phyloP scores from a whole-genome alignment of 2,113 vertebrate species.

The Sapayoa aenigma region DNA sequence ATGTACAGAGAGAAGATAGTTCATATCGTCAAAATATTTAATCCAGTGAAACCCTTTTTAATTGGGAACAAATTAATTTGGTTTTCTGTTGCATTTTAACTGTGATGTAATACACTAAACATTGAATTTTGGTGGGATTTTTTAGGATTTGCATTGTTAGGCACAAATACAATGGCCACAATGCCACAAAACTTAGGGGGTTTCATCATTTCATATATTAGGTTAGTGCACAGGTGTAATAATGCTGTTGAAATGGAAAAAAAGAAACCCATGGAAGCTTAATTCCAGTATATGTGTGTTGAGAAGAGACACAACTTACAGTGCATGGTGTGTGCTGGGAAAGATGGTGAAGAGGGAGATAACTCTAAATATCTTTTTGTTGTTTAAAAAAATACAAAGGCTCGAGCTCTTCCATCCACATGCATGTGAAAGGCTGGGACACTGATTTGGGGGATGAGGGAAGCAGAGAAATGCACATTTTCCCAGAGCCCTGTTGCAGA shows the following conservation, averaged over 20 bases:
- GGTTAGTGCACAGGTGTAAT: not conserved
- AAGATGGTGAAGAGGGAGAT: not conserved
- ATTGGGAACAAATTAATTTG: not conserved
- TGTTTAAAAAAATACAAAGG: rapidly evolving
- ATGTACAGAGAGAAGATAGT: too few relatives aligned
- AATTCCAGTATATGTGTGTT: not conserved
- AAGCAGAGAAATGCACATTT: rapidly evolving
- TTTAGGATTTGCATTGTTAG: not conserved
- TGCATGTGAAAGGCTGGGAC: not conserved
- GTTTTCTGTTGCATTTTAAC: not conserved
- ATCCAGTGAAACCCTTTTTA: not conserved
- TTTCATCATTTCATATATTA: not conserved
- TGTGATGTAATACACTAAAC: not conserved
- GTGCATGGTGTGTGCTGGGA: too few relatives aligned
- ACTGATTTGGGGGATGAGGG: not conserved
- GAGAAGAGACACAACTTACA: not conserved
- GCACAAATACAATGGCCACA: not conserved
- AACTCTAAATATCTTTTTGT: not conserved
- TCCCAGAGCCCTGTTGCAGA: not conserved
- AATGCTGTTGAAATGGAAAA: not conserved
- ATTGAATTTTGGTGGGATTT: not conserved
- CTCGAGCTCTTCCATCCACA: rapidly evolving
- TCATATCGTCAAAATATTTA: not conserved
- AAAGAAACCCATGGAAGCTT: not conserved
- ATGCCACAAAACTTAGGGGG: not conserved